Evolutionary conservation across 2,888 invertebrate genomes (phyloP).

Genomic region (Stictocephala bisonia): DNA sequence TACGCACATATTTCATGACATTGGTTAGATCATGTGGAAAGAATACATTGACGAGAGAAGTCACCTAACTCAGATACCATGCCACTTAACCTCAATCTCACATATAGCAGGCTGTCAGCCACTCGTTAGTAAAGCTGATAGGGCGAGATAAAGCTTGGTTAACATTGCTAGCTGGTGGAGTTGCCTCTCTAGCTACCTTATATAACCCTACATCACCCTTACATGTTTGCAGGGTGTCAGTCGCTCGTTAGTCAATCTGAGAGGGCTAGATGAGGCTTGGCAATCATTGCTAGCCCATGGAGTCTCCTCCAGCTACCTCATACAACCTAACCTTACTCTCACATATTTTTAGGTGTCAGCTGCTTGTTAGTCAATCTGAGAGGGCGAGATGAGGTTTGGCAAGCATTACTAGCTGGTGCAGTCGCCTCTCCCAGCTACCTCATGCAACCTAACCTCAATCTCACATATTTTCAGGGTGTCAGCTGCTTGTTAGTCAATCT

Average conservation of each 20-base stretch:
- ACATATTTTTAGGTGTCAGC: constrained; percentile 64
- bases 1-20: too few species aligned
- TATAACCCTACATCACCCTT: too few species aligned
- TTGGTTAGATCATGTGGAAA: too few species aligned
- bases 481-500: constrained; percentile 66
- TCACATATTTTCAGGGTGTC: constrained; percentile 62
- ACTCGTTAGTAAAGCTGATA: too few species aligned
- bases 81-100: too few species aligned
- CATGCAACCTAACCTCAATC: constrained; percentile 48
- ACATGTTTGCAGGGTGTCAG: constrained; percentile 63
- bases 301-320: constrained; percentile 65
- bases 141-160: too few species aligned
- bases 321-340: too few species aligned
- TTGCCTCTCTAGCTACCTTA: too few species aligned
- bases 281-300: constrained; percentile 69
- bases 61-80: too few species aligned
- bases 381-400: constrained; percentile 66
- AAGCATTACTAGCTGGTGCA: constrained; percentile 69
- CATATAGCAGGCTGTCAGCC: too few species aligned
- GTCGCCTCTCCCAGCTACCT: constrained; percentile 64
- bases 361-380: constrained; percentile 66
- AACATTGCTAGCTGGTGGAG: too few species aligned
- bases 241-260: constrained; percentile 65
- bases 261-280: constrained; percentile 66
- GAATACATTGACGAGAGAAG: too few species aligned